Evolutionary conservation across 2,113 vertebrate species (phyloP).

Genomic region (Dromaius novaehollandiae): DNA sequence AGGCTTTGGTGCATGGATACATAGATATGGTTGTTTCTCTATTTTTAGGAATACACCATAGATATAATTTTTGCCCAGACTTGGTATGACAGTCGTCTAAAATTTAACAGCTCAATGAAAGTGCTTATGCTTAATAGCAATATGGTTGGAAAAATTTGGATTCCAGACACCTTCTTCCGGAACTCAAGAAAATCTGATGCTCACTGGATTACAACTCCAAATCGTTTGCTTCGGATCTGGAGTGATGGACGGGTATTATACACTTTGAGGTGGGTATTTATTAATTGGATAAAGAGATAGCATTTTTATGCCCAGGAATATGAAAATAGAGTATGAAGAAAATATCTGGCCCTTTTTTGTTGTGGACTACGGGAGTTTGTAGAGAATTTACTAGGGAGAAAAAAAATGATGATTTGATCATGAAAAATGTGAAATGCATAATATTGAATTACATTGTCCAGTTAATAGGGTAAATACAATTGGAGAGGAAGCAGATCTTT

Average conservation of each 20-base stretch:
- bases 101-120: constrained; percentile 97
- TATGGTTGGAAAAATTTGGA: constrained; percentile 99
- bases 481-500: not conserved
- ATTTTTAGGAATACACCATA: constrained; percentile 94
- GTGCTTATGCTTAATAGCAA: constrained; percentile 97
- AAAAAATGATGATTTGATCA: not conserved
- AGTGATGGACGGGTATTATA: constrained; percentile 95
- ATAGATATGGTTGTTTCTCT: constrained; percentile 15
- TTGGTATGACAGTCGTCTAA: constrained; percentile 96
- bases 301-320: not conserved
- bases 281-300: not conserved
- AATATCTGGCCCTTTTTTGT: not conserved
- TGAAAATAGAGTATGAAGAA: not conserved
- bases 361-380: not conserved
- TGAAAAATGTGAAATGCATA: not conserved
- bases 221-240: constrained; percentile 93
- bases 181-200: constrained; percentile 97
- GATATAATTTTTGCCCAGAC: constrained; percentile 99
- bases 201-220: constrained; percentile 98
- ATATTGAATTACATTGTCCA: not conserved
- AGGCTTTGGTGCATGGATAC: not conserved
- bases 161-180: constrained; percentile 97
- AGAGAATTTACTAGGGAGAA: not conserved
- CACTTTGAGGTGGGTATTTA: constrained; percentile 85
- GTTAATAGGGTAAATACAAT: not conserved